Evolutionary conservation across 2,797 vertebrate genomes (phyloP).

Genomic region (Gambusia yucatana): DNA sequence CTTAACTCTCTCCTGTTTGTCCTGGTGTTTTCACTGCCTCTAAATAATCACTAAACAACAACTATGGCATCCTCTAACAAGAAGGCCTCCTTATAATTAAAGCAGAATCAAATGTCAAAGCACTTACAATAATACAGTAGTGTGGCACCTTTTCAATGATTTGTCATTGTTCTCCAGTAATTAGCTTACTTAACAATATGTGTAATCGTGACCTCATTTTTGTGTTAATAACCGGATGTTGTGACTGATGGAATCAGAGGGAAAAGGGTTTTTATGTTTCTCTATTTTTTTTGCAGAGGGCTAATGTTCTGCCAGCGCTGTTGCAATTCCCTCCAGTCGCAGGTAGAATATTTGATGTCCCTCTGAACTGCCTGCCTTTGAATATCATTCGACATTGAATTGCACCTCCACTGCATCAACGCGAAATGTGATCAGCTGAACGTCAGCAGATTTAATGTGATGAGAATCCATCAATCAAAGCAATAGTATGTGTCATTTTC

Average conservation of each 20-base stretch:
- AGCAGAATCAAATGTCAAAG: constrained; percentile 26
- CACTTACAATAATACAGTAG: constrained; percentile 19
- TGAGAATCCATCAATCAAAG: constrained; percentile 24
- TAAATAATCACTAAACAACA: constrained; percentile 27
- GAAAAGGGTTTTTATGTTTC: background rate
- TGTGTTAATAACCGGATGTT: constrained; percentile 19
- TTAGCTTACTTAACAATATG: constrained; percentile 37
- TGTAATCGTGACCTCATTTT: constrained; percentile 34
- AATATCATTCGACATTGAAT: constrained; percentile 38
- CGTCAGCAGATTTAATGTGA: constrained; percentile 24
- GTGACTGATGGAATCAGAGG: constrained; percentile 2
- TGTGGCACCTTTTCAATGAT: constrained; percentile 25
- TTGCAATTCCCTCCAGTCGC: constrained; percentile 19
- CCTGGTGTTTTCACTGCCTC: constrained; percentile 16
- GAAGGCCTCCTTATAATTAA: constrained; percentile 29
- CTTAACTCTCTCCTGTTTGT: constrained; percentile 18
- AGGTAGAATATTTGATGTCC: constrained; percentile 29
- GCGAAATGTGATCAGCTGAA: constrained; percentile 21
- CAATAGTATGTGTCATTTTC: constrained; percentile 16
- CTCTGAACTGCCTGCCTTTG: constrained; percentile 37
- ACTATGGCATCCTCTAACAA: constrained; percentile 5
- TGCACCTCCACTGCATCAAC: constrained; percentile 25
- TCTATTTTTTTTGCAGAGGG: constrained; percentile 7
- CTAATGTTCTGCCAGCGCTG: constrained; percentile 23
- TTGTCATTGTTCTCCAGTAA: constrained; percentile 31